Evolutionary conservation across 2,888 invertebrate species (phyloP), one percentile per base, ranked within the genome.

Genomic region (Aspidiotus destructor): DNA sequence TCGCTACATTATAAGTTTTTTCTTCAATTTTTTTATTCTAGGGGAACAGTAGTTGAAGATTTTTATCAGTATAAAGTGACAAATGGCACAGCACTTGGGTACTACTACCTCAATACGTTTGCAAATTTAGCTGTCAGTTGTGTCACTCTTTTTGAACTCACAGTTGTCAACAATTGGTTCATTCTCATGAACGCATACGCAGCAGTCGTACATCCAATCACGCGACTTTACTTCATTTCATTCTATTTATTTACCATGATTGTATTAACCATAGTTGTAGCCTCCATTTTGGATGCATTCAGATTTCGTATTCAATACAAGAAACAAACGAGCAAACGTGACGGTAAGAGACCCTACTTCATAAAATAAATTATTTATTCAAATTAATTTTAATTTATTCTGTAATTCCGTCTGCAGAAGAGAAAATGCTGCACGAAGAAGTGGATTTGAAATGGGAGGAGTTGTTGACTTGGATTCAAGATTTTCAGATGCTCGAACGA

Each of bases 81-180:
- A 41, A 83, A 83, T 41, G 63, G 64, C 13, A 86, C 86, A 11
- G 81, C 85, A 0, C 81, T 87, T 63, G 88, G 89, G n/a, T 90
- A 87, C 78, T 92, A 92, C 77, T 92, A 91, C 76, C 80, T 92
- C 60, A 92, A 92, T 78, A 90, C 87, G 74, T 92, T 92, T 78
- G 84, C 86, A 75, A 86, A 91, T 79, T 79, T 92, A 13, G 79
- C 89, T 70, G 84, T 85, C 8, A 87, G 88, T 75, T 85, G 85
- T 60, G 89, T 92, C 72, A 92, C 92, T 0, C 79, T 93, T 72
- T 93, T 92, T 79, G 92, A 92, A 78, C 79, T 92, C 74, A 92
- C 92, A 0, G 91, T 92, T 11, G 91, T 92, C 69, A 93, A 92
- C 78, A 92, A 92, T 78, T 93, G 93, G 93, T 92, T 92, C 75